phyloP scores from a whole-genome alignment of 1,140 invertebrate species.

The Centruroides vittatus region DNA sequence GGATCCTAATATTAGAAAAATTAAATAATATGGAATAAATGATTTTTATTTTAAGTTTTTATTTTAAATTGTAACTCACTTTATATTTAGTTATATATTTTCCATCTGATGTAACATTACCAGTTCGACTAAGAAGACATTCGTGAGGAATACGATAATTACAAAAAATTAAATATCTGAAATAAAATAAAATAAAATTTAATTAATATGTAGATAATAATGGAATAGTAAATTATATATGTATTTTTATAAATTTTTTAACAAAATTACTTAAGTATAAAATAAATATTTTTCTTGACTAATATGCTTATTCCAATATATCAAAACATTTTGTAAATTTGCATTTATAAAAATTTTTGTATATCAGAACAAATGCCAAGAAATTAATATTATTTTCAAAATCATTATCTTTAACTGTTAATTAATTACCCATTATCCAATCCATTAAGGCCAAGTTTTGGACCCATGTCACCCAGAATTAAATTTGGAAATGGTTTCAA shows the following conservation, averaged over 20 bases:
- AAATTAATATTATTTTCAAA: too few relatives aligned
- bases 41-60: not conserved
- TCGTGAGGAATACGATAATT: conserved; percentile 67
- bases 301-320: too few relatives aligned
- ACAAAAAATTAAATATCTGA: conserved; percentile 69
- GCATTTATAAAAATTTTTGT: too few relatives aligned
- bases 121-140: conserved; percentile 68
- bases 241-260: too few relatives aligned
- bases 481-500: conserved; percentile 56
- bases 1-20: conserved; percentile 39
- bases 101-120: conserved; percentile 71
- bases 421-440: conserved; percentile 64
- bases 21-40: too few relatives aligned
- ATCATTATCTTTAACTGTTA: too few relatives aligned
- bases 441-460: conserved; percentile 74
- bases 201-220: too few relatives aligned
- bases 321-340: too few relatives aligned
- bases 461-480: conserved; percentile 70
- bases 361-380: too few relatives aligned
- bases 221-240: too few relatives aligned
- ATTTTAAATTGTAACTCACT: conserved; percentile 18
- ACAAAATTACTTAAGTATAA: too few relatives aligned
- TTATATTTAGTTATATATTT: conserved; percentile 52
- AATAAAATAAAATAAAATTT: conserved; percentile 9
- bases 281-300: too few relatives aligned